Percentiles rank a stretch among this genome's conserved stretches.
These are phyloP conservation scores for Ceratothoa steindachneri DNA, from an alignment of 2,888 invertebrate genomes.

Conservation along the genomic window DNA sequence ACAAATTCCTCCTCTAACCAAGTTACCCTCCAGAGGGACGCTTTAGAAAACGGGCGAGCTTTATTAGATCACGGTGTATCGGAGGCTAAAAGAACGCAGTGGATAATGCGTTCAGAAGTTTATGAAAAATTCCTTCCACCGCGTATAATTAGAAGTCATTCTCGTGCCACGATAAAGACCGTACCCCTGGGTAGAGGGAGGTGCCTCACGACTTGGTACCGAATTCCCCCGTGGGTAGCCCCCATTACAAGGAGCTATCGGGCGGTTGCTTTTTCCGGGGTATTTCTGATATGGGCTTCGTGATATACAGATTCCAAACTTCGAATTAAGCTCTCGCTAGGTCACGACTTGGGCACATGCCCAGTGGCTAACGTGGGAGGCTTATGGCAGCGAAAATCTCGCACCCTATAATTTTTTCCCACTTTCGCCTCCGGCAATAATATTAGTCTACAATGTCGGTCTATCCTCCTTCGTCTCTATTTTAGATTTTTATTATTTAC, in stretches of 20 bases:
- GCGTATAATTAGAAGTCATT: not conserved
- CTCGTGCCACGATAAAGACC: slow-evolving; percentile 12
- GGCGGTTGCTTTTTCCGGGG: not conserved
- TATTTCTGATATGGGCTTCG: slow-evolving; percentile 5
- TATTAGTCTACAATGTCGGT: no score
- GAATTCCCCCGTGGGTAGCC: not conserved
- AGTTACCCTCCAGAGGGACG: no score
- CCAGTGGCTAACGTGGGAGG: slow-evolving; percentile 7
- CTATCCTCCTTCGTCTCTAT: no score
- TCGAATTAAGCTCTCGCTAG: not conserved
- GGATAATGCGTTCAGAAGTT: not conserved
- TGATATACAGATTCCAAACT: slow-evolving; percentile 8
- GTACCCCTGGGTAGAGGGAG: slow-evolving; percentile 10
- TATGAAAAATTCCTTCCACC: not conserved
- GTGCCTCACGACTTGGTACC: slow-evolving; percentile 2
- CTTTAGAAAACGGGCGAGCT: no score
- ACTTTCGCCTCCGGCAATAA: not conserved
- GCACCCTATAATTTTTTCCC: not conserved
- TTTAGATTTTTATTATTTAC: no score
- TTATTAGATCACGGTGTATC: no score
- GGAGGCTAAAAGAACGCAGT: no score
- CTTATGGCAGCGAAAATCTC: slow-evolving; percentile 8
- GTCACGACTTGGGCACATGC: slow-evolving; percentile 7
- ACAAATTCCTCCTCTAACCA: no score
- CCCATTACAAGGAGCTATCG: no score